These are phyloP conservation scores for Eretmocerus hayati DNA, from an alignment of 2,888 invertebrate species.

Conservation along the genomic window DNA sequence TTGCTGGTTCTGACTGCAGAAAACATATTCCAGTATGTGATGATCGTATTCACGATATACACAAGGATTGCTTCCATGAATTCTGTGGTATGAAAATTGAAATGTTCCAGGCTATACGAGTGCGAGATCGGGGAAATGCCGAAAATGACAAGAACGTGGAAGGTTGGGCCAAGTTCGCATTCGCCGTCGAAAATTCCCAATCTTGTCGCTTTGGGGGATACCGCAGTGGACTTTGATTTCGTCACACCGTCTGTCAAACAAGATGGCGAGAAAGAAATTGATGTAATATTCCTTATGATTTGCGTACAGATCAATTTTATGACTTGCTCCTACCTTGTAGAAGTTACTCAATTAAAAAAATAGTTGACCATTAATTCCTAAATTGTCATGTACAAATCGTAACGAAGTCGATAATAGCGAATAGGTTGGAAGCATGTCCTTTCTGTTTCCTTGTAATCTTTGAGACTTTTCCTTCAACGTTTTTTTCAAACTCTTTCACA, in stretches of 20 bases:
- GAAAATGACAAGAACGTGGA: slow-evolving; percentile 49
- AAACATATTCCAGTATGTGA: slow-evolving; percentile 69
- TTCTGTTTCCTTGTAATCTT: no score
- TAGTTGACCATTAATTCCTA: no score
- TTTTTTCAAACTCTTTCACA: no score
- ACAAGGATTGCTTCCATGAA: slow-evolving; percentile 1
- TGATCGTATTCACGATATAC: neutral
- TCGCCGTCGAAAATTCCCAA: slow-evolving; percentile 38
- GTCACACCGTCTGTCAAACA: slow-evolving; percentile 50
- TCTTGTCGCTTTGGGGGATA: slow-evolving; percentile 68
- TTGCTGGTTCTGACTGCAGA: slow-evolving; percentile 76
- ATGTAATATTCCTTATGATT: slow-evolving; percentile 14
- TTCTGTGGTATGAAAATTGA: neutral
- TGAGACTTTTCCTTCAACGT: no score
- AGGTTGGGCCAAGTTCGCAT: slow-evolving; percentile 47
- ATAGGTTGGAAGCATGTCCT: no score
- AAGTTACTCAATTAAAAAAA: no score
- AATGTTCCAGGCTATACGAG: slow-evolving; percentile 40
- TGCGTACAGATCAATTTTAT: no score
- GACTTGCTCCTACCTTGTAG: no score
- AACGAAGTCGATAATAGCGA: neutral
- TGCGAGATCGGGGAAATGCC: slow-evolving; percentile 41
- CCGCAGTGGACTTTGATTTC: slow-evolving; percentile 82
- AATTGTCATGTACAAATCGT: no score
- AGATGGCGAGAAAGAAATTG: slow-evolving; percentile 17